Percentiles rank a stretch among this genome's conserved stretches.
Conservation (phyloP, 1,140 invertebrate genomes). For the Akabosia matsudoensis region DNA sequence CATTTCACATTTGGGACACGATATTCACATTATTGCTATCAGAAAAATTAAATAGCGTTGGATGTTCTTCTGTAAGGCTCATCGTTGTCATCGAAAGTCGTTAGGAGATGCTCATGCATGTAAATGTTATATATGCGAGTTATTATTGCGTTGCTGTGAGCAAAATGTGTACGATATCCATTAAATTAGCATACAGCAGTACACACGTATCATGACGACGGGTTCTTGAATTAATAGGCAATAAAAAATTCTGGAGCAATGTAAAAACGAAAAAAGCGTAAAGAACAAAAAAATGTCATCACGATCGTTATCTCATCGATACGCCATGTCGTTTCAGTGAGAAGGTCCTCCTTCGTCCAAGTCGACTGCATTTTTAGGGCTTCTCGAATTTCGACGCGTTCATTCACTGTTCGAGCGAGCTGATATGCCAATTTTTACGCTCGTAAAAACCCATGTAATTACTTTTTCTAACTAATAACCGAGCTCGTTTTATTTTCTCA, state of each 20-base stretch:
- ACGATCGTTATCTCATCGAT: no score
- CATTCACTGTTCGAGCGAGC: not conserved
- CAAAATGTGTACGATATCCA: not conserved
- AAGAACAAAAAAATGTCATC: slow-evolving; percentile 17
- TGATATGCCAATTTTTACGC: slow-evolving; percentile 12
- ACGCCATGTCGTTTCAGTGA: no score
- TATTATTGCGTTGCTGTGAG: not conserved
- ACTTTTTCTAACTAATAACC: slow-evolving; percentile 20
- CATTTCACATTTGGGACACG: not conserved
- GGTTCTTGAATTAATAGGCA: slow-evolving; percentile 17
- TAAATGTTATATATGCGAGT: not conserved
- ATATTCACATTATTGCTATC: not conserved
- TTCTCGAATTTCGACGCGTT: not conserved
- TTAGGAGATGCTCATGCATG: slow-evolving; percentile 1
- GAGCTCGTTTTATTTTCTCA: slow-evolving; percentile 1
- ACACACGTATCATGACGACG: slow-evolving; percentile 16
- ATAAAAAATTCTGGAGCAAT: slow-evolving; percentile 24
- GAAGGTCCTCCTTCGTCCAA: no score
- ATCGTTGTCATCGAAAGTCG: not conserved
- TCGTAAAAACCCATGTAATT: slow-evolving; percentile 23
- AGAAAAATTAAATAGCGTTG: not conserved
- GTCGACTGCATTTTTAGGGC: no score
- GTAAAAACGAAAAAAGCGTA: not conserved
- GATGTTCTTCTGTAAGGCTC: not conserved
- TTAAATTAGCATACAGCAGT: slow-evolving; percentile 13